Base-by-base conservation (phyloP, 1,140 invertebrate genomes). In the Leucophenga varia region DNA sequence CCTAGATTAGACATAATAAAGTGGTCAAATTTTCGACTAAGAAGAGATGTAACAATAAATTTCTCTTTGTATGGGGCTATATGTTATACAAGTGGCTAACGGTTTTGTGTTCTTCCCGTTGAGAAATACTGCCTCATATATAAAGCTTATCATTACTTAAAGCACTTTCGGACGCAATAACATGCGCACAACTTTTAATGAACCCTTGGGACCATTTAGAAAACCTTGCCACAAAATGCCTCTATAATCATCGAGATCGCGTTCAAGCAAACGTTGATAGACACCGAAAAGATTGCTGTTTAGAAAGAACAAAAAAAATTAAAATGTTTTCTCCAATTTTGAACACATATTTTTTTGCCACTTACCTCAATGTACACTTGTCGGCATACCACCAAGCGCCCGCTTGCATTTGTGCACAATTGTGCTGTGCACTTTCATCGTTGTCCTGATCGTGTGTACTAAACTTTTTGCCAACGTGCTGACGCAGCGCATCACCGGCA, bases 231-330 rank as follows among this genome's bases (percentile, higher is more conserved):
- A 67, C 36, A 67, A 20, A 3, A 67, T 67, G 13, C 63, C 63
- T 28, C 51, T 63, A 22, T 47, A 67, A 1, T 44, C 49, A 31
- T 67, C 63, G 4, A 55, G 21, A 37, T 67, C 59, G n/a, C 63
- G 53, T 2, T 59, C 52, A 0, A 67, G 39, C 1, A 28, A 28
- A 9, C 51, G 59, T 20, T 61, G 63, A 36, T 67, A 67, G 0
- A 67, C 12, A 1, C 63, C 63, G 18, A 67, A 67, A 8, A 59
- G 63, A 49, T 67, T 67, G 39, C 63, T 67, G 14, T n/a, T n/a
- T n/a, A n/a, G n/a, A 5, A 17, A 5, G 2, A 25, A 3, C 12
- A 31, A 8, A 8, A 0, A 16, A 18, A 7, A 14, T 19, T n/a
- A n/a, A n/a, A n/a, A n/a, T n/a, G n/a, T n/a, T n/a, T n/a, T n/a